These are phyloP conservation scores for Alces alces DNA, from an alignment of 2,113 vertebrate species.

Conservation along the genomic window DNA sequence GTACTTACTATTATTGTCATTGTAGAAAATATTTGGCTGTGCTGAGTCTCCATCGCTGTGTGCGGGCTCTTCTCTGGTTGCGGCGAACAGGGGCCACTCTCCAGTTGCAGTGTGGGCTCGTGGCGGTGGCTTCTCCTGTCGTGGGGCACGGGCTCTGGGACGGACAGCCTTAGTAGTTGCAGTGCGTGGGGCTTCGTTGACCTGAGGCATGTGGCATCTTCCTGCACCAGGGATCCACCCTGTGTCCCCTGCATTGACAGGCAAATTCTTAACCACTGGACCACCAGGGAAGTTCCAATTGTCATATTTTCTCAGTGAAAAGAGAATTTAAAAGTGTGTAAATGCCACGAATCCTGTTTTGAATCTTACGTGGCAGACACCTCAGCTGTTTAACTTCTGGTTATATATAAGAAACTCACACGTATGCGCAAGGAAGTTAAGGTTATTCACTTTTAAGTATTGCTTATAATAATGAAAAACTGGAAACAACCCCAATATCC, in stretches of 20 bases:
- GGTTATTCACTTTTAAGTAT: neutral
- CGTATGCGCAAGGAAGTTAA: neutral
- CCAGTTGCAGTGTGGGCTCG: neutral
- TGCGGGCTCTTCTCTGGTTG: neutral
- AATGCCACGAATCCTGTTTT: neutral
- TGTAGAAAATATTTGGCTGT: neutral
- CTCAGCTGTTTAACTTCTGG: neutral
- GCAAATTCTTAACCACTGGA: neutral
- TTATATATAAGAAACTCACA: neutral
- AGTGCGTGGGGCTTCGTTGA: neutral
- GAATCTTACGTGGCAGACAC: neutral
- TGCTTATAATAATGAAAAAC: neutral
- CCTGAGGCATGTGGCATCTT: neutral
- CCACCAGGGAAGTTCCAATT: neutral
- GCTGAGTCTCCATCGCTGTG: neutral
- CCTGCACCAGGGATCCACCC: neutral
- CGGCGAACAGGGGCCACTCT: neutral
- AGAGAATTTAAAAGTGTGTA: neutral
- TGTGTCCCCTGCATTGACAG: neutral
- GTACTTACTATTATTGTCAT: neutral
- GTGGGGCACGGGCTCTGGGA: neutral
- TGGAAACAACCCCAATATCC: neutral
- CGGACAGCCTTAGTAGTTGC: neutral
- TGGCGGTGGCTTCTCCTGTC: neutral
- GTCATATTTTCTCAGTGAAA: neutral